Base-by-base conservation (phyloP, 2,797 vertebrate species). In the Acrossocheilus fasciatus region DNA sequence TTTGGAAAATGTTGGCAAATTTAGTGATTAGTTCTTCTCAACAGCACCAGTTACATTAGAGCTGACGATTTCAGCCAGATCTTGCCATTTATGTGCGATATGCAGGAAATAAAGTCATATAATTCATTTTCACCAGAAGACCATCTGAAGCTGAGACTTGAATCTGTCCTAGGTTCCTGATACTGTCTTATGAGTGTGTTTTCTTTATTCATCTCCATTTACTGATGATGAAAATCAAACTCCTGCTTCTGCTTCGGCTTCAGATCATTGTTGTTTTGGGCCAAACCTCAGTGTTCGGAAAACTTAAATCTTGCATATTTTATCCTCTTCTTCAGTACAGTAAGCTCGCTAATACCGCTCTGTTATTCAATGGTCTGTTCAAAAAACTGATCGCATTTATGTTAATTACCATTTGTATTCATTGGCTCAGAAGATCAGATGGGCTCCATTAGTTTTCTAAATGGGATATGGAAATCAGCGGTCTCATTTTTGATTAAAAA, bases 371-470 rank as follows among this genome's bases (percentile, higher is more conserved):
- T 89, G 74, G 50, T 87, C 68, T 86, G 87, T 70, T 80, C 36
- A 85, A 85, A 88, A 81, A 69, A 84, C 66, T 52, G 39, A 83
- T 84, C 39, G 18, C 87, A 82, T 87, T 86, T 83, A 79, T 76
- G 70, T 87, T 88, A 81, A 86, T 89, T 88, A 88, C 75, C 81
- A 54, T 88, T 89, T 84, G 84, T 87, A 85, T 89, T 85, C 76
- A 78, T 68, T 86, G 43, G 75, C 75, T 85, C 76, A 62, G 69
- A 74, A 86, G 50, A 57, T 82, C 34, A 78, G 64, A 88, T 81
- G 81, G 79, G 86, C 83, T 87, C 77, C 87, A 87, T 80, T 80
- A 74, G 75, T 52, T 87, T 80, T 79, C 50, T 66, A 83, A 87
- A 89, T 86, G 85, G 82, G 84, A 87, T 85, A 86, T 88, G 88